Evolutionary conservation across 2,797 vertebrate genomes (phyloP).

Genomic region (Channallabes apus): DNA sequence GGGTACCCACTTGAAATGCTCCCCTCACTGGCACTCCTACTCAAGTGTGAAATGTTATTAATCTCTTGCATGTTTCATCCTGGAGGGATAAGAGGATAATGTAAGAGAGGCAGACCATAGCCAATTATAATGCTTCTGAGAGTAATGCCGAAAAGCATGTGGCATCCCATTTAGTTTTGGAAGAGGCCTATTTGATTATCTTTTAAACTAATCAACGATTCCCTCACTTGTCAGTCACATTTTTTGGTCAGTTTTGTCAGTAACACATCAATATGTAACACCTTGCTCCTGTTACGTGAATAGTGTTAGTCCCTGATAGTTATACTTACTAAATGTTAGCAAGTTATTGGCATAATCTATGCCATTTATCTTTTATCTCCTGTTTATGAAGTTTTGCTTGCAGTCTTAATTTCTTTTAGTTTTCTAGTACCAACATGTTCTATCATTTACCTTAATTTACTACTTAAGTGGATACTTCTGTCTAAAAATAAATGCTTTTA

Average conservation of each 20-base stretch:
- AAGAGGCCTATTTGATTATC: conserved; percentile 13
- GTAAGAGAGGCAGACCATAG: conserved; percentile 31
- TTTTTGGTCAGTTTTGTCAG: not conserved
- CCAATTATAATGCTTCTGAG: conserved; percentile 37
- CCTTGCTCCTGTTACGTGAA: not conserved
- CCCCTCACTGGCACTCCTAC: conserved; percentile 48
- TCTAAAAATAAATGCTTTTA: not conserved
- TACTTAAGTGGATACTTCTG: not conserved
- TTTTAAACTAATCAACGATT: not conserved
- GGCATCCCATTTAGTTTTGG: conserved; percentile 40
- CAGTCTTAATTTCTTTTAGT: not conserved
- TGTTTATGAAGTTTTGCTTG: not conserved
- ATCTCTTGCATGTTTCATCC: conserved; percentile 48
- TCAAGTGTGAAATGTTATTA: conserved; percentile 58
- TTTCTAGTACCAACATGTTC: not conserved
- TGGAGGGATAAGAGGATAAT: conserved; percentile 51
- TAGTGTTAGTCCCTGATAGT: not conserved
- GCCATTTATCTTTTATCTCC: not conserved
- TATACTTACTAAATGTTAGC: not conserved
- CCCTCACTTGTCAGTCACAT: not conserved
- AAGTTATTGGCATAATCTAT: too few species aligned
- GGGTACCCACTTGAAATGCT: conserved; percentile 40
- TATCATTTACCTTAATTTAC: not conserved
- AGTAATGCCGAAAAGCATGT: conserved; percentile 33
- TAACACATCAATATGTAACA: not conserved